phyloP scores from a whole-genome alignment of 2,888 invertebrate species.

The Vandiemenella viatica region DNA sequence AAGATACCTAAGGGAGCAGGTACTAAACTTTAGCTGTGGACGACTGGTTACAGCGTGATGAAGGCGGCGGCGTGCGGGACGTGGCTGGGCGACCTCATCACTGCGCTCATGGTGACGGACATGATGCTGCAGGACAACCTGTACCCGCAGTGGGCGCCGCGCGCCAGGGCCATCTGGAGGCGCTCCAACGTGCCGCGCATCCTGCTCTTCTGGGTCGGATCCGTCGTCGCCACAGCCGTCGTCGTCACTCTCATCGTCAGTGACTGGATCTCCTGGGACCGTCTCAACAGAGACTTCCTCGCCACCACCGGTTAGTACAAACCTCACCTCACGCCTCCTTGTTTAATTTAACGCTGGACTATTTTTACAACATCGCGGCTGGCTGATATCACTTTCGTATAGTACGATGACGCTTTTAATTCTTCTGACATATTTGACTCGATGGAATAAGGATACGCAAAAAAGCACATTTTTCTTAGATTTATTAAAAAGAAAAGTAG shows the following conservation, averaged over 20 bases:
- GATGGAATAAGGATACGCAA: too few species aligned
- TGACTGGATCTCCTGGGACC: conserved; percentile 34
- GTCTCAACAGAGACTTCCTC: conserved; percentile 31
- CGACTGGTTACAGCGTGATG: conserved; percentile 27
- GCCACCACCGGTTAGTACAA: conserved; percentile 26
- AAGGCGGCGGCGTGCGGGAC: conserved; percentile 35
- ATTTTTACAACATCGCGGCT: background rate
- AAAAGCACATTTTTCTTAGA: too few species aligned
- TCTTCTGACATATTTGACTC: too few species aligned
- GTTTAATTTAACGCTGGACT: background rate
- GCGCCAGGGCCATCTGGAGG: conserved; percentile 25
- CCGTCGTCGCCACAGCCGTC: conserved; percentile 26
- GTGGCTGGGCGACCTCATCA: conserved; percentile 36
- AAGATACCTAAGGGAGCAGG: too few species aligned
- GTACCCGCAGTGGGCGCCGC: conserved; percentile 32
- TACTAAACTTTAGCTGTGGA: too few species aligned
- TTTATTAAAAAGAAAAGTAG: too few species aligned
- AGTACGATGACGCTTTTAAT: too few species aligned
- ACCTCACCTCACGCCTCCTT: background rate
- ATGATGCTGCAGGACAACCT: conserved; percentile 37
- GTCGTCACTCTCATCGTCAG: conserved; percentile 33
- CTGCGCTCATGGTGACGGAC: conserved; percentile 36
- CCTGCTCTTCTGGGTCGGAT: conserved; percentile 32
- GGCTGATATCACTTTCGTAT: too few species aligned
- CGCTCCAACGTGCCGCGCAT: conserved; percentile 29